Evolutionary conservation across 2,888 invertebrate species (phyloP), one percentile per base, ranked within the genome.

Genomic region (Pyrgus malvae): DNA sequence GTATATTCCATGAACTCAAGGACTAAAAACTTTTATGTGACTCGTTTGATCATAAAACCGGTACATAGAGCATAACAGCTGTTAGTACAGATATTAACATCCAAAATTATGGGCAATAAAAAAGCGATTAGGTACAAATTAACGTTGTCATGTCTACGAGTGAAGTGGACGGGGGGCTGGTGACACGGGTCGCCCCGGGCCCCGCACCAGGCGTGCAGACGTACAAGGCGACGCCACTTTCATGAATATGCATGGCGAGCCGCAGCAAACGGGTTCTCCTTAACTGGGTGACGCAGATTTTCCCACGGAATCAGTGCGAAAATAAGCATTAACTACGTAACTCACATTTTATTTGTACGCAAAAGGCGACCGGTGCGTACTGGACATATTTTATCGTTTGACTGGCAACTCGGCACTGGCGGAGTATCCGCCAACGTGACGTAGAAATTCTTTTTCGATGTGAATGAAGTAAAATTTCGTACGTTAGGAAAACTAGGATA

Each of bases 251-350:
- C 49, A 50, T 50, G 41, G 40, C 11, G 29, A 40, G 29, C 29
- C 12, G 3, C 49, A 12, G 11, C 31, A 31, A 41, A 50, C 50
- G 33, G 23, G 50, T 50, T 50, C 41, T 51, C 44, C 44, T 51
- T 51, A 37, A 44, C 44, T 29, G 51, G 51, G 45, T 48, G 45
- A 53, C 48, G 49, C 40, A 27, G 51, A 55, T 46, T 45, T 60
- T 60, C 60, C 60, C 60, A 60, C 60, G 57, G 40, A 60, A 56
- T 57, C 55, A 57, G 60, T 56, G 56, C 55, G 53, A 57, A 56
- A 53, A 57, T 48, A 48, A 51, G 51, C 51, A 51, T 51, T 51
- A 51, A 27, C 35, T 44, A 37, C 51, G 35, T 51, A 35, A 44
- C 27, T 37, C n/a, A 19, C 42, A 51, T 44, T 44, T 50, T 44